Percentiles rank a stretch among this genome's conserved stretches.
These are phyloP conservation scores for Muntiacus reevesi DNA, from an alignment of 2,113 vertebrate species.

Conservation along the genomic window DNA sequence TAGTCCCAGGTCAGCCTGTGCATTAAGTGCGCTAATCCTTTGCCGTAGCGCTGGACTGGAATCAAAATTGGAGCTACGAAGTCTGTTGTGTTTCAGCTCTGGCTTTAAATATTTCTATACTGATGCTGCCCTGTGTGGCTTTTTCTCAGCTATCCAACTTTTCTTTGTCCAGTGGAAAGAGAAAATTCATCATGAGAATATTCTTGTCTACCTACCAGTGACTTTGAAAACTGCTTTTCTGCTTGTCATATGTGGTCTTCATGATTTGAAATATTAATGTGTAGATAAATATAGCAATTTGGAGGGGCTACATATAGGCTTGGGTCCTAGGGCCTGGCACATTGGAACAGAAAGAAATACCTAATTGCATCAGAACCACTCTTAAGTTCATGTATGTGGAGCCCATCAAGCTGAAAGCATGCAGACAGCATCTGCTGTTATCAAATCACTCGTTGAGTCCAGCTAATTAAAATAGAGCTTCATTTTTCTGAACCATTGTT, in stretches of 20 bases:
- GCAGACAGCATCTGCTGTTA: conserved; percentile 89
- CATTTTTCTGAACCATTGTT: conserved; percentile 96
- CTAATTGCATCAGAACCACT: conserved; percentile 92
- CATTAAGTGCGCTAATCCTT: conserved; percentile 23
- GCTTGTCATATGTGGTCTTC: background rate
- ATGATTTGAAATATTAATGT: background rate
- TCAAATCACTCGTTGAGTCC: conserved; percentile 92
- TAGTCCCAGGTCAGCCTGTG: conserved; percentile 39
- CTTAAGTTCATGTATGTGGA: conserved; percentile 87
- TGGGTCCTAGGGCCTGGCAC: conserved; percentile 73
- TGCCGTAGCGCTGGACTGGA: background rate
- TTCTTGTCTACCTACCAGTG: background rate
- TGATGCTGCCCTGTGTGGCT: background rate
- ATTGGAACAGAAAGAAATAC: conserved; percentile 84
- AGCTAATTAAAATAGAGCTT: conserved; percentile 99
- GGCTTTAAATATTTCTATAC: background rate
- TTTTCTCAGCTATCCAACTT: background rate
- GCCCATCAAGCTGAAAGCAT: conserved; percentile 91
- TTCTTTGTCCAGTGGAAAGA: background rate
- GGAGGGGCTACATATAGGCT: conserved; percentile 41
- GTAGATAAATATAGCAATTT: conserved; percentile 42
- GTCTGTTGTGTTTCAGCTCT: background rate
- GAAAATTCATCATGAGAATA: background rate
- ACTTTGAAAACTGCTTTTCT: conserved; percentile 27
- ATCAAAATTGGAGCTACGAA: background rate